These are phyloP conservation scores for Cryptocephalus primarius DNA, from an alignment of 2,888 invertebrate species.

Conservation along the genomic window DNA sequence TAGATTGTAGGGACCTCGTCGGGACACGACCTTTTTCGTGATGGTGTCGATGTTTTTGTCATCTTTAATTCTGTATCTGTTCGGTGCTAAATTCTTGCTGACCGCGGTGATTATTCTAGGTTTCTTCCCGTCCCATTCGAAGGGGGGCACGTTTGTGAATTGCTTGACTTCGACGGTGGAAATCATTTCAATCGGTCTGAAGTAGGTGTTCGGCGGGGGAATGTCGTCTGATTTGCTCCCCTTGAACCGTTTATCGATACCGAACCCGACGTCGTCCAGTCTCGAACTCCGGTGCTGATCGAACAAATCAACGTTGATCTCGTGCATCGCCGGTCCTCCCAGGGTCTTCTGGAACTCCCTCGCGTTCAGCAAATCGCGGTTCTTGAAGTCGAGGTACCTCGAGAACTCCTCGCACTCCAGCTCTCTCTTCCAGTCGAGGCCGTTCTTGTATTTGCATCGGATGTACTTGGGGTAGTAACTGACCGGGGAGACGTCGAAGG, in stretches of 20 bases:
- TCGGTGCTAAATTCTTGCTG: conserved; percentile 23
- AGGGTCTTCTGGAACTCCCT: conserved; percentile 13
- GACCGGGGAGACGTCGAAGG: conserved; percentile 16
- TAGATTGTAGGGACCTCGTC: conserved; percentile 32
- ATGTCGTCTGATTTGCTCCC: not conserved
- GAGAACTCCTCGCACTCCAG: conserved; percentile 18
- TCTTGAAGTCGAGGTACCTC: conserved; percentile 17
- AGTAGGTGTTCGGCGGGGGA: not conserved
- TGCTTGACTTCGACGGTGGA: conserved; percentile 8
- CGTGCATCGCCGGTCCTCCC: conserved; percentile 17
- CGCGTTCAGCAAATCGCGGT: conserved; percentile 13
- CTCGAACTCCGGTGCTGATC: conserved; percentile 6
- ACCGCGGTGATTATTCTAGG: conserved; percentile 20
- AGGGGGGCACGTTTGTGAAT: conserved; percentile 21
- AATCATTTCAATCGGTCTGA: not conserved
- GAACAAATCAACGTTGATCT: conserved; percentile 12
- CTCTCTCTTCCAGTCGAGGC: conserved; percentile 18
- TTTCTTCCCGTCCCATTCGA: conserved; percentile 29
- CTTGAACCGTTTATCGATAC: conserved; percentile 10
- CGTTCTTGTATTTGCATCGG: conserved; percentile 12
- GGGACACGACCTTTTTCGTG: conserved; percentile 20
- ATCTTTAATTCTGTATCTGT: conserved; percentile 11
- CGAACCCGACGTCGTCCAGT: conserved; percentile 14
- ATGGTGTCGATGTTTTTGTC: conserved; percentile 5
- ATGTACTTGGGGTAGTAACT: conserved; percentile 12